Base-by-base conservation (phyloP, 2,797 vertebrate genomes). In the Chanos chanos region DNA sequence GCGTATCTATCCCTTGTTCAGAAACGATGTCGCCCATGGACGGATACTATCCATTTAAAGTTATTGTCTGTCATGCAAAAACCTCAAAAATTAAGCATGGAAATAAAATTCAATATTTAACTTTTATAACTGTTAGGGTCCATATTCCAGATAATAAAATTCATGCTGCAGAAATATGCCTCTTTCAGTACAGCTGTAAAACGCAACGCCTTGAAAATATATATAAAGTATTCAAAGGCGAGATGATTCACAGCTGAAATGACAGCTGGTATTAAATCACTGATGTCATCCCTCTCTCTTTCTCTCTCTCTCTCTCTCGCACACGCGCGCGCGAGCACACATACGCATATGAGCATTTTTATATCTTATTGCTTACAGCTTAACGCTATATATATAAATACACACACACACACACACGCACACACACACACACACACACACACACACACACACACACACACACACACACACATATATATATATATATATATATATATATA, bases 91-190 rank as follows among this genome's bases (percentile, higher is more conserved):
- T 77, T 74, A 81, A 74, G 70, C 78, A 72, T 28, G 62, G 69
- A 53, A 47, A 73, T 83, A 79, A 85, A 84, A 81, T 77, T 85
- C 73, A 76, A 57, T 73, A 78, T 71, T 62, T 66, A 71, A 64
- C 63, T 74, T 85, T 86, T 79, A 83, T 79, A 77, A 71, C 81
- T 77, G 73, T 54, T 73, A 70, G 71, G 68, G 22, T 77, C 44
- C 72, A 61, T 81, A 80, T 81, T 78, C 83, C 76, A 85, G 65
- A 74, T 66, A 76, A 81, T 87, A 83, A 85, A 83, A 81, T 74
- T 45, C 76, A 79, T 75, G 77, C 64, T 60, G 68, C 74, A 73
- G 61, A 55, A 73, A 62, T 65, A 66, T 45, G 44, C 22, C 49
- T 47, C 40, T 58, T 43, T 53, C 31, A 63, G 50, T 55, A 31